Percentiles rank a stretch among this genome's conserved stretches.
phyloP scores from a whole-genome alignment of 2,888 invertebrate species.

The Cheiracanthium punctorium region DNA sequence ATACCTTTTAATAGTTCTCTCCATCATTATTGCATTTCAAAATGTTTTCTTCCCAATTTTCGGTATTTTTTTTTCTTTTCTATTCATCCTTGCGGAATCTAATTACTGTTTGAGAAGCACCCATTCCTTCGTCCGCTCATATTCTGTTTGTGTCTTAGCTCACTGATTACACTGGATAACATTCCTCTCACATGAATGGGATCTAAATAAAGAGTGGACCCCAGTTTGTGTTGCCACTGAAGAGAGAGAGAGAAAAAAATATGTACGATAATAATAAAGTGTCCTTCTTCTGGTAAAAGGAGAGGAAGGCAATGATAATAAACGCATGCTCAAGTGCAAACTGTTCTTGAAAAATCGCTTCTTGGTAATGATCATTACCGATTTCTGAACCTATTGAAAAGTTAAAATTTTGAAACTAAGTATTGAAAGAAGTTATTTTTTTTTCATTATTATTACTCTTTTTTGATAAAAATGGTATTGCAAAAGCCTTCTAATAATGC shows the following conservation, averaged over 20 bases:
- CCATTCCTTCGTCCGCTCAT: neutral
- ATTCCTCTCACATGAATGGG: neutral
- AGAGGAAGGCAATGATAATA: conserved; percentile 1
- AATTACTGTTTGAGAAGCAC: neutral
- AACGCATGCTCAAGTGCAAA: conserved; percentile 10
- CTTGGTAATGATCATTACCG: conserved; percentile 66
- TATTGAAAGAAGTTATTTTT: neutral
- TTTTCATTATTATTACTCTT: too few species aligned
- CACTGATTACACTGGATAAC: neutral
- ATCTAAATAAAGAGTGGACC: neutral
- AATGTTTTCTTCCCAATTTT: neutral
- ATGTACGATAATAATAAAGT: neutral
- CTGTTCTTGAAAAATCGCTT: conserved; percentile 10
- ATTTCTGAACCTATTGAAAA: conserved; percentile 47
- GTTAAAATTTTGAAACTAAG: neutral
- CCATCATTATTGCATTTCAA: neutral
- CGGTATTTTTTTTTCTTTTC: neutral
- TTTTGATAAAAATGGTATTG: conserved; percentile 11
- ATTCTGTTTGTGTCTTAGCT: conserved; percentile 6
- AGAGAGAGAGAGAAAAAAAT: too few species aligned
- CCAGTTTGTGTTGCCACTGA: neutral
- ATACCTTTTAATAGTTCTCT: neutral
- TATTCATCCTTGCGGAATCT: neutral
- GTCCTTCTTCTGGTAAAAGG: neutral
- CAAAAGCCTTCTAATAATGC: neutral